Conservation (phyloP, 2,113 vertebrate species). For the Mesembrinibis cayennensis region DNA sequence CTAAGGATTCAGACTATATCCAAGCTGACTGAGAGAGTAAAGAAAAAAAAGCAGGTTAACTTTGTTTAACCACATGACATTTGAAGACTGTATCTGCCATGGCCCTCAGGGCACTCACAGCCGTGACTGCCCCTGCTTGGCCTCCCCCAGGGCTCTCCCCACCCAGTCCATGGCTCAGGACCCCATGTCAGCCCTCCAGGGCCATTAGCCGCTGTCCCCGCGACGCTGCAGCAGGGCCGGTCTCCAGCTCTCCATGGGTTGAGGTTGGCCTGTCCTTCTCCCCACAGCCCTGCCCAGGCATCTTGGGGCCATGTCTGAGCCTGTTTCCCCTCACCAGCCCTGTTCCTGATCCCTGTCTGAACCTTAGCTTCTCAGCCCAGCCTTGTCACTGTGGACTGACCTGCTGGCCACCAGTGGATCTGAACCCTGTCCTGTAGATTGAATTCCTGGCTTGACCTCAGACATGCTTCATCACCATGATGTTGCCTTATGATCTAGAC, state of each 20-base stretch:
- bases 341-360: background rate
- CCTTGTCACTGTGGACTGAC: background rate
- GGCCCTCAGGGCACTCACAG: background rate
- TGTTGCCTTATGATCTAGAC: background rate
- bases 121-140: background rate
- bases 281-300: background rate
- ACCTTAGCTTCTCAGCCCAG: background rate
- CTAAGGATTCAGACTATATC: background rate
- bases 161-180: background rate
- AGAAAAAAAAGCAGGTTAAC: background rate
- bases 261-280: accelerated
- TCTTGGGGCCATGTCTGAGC: background rate
- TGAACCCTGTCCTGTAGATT: background rate
- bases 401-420: background rate
- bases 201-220: background rate
- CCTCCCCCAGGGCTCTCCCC: accelerated
- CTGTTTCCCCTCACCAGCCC: too few species aligned
- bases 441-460: background rate
- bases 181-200: background rate
- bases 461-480: background rate
- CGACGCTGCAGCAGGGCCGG: accelerated
- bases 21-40: background rate
- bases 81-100: background rate
- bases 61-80: background rate
- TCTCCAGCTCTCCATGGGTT: background rate